Evolutionary conservation across 2,888 invertebrate genomes (phyloP), one percentile per base, ranked within the genome.

Genomic region (Choreutis nemorana): DNA sequence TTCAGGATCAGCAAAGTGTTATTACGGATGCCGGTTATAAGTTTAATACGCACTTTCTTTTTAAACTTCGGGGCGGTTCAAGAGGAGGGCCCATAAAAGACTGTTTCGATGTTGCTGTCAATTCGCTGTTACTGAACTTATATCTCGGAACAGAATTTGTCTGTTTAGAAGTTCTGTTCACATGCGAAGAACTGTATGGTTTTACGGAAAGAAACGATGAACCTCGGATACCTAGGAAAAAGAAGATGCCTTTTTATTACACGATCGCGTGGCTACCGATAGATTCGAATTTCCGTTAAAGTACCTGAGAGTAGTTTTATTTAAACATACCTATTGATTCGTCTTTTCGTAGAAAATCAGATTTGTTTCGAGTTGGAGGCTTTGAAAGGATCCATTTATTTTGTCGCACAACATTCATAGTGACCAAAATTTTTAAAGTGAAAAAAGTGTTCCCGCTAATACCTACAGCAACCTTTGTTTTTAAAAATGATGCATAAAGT

Each of bases 341-440:
- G 40, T 72, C 64, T 51, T 55, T 70, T 40, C 51, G 55, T 2
- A 75, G 53, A 13, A 77, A 48, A 16, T 65, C 58, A 40, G 62
- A 57, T 44, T 52, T 64, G 4, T 31, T 34, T 43, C 48, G 60
- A 8, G 44, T 16, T 22, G 39, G 34, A 14, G 33, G 38, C 49
- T 60, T 65, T 1, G 10, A 7, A 28, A 44, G 49, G 1, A 11
- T 14, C 12, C 37, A 39, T 21, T 56, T 64, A 37, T 64, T 65
- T 41, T 65, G 48, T 40, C 62, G 48, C 3, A 73, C 64, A 2
- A 77, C 75, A 43, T 77, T 77, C 77, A 77, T 77, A 40, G 37
- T 56, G 5, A n/a, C n/a, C n/a, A n/a, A n/a, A n/a, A n/a, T n/a
- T n/a, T n/a, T n/a, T n/a, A n/a, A n/a, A n/a, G n/a, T n/a, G n/a